Evolutionary conservation across 2,888 invertebrate genomes (phyloP).

Genomic region (Amiota mariae): DNA sequence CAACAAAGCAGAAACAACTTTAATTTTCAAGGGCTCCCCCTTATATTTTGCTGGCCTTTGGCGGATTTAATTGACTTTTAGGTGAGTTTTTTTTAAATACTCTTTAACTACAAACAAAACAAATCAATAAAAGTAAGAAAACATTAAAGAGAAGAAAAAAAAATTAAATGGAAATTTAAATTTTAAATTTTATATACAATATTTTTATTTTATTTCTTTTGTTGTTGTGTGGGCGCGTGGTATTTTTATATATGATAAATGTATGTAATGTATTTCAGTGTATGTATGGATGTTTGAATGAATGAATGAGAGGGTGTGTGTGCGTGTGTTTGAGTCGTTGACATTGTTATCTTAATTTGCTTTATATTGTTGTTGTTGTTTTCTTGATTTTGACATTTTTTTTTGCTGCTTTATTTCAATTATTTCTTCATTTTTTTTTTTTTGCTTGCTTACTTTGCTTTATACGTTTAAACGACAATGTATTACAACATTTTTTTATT

Average conservation of each 20-base stretch:
- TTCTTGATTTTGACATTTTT: conserved; percentile 51
- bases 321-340: conserved; percentile 42
- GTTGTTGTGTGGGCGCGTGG: conserved; percentile 15
- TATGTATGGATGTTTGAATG: not conserved
- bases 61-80: conserved; percentile 5
- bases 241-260: not conserved
- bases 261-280: not conserved
- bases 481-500: conserved; percentile 36
- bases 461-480: not conserved
- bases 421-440: conserved; percentile 22
- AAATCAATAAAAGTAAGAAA: conserved; percentile 2
- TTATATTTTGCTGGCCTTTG: too few species aligned
- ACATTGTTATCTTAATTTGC: conserved; percentile 53
- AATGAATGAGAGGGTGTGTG: conserved; percentile 64
- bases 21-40: conserved; percentile 25
- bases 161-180: not conserved
- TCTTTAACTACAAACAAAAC: not conserved
- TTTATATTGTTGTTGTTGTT: conserved; percentile 43
- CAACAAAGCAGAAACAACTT: not conserved
- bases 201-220: not conserved
- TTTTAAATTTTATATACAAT: too few species aligned
- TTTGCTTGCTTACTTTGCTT: conserved; percentile 5
- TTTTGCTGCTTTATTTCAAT: conserved; percentile 39
- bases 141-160: not conserved
- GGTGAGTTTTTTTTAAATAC: conserved; percentile 18